Evolutionary conservation across 2,113 vertebrate species (phyloP).

Genomic region (Urocolius indicus): DNA sequence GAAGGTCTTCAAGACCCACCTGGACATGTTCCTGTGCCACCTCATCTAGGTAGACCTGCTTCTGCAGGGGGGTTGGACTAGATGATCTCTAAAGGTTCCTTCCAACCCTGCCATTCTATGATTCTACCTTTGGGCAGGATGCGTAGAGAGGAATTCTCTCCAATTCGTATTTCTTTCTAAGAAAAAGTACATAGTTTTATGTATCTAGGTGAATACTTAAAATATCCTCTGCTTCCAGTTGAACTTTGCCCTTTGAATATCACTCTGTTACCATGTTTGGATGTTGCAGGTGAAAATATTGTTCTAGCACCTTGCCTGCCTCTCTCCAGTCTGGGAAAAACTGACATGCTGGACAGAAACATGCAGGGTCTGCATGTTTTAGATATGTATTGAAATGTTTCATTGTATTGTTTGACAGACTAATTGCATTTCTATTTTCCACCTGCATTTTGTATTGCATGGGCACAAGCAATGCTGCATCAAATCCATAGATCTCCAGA

Average conservation of each 20-base stretch:
- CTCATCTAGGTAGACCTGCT: too few species aligned
- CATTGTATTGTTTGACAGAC: not conserved
- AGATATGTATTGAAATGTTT: not conserved
- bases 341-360: not conserved
- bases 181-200: not conserved
- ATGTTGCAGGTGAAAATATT: not conserved
- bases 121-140: not conserved
- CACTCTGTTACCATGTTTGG: not conserved
- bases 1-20: too few species aligned
- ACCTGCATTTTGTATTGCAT: not conserved
- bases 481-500: not conserved
- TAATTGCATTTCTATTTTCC: not conserved
- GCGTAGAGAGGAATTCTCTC: not conserved
- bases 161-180: not conserved
- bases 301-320: not conserved
- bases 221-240: not conserved
- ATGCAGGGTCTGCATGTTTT: not conserved
- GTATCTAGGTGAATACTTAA: not conserved
- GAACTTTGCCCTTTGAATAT: not conserved
- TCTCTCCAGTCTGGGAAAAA: not conserved
- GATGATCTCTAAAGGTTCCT: too few species aligned
- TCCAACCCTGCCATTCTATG: too few species aligned
- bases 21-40: too few species aligned
- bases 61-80: too few species aligned
- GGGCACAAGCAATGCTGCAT: not conserved